Base-by-base conservation (phyloP, 2,888 invertebrate genomes). In the Hemaris fuciformis region DNA sequence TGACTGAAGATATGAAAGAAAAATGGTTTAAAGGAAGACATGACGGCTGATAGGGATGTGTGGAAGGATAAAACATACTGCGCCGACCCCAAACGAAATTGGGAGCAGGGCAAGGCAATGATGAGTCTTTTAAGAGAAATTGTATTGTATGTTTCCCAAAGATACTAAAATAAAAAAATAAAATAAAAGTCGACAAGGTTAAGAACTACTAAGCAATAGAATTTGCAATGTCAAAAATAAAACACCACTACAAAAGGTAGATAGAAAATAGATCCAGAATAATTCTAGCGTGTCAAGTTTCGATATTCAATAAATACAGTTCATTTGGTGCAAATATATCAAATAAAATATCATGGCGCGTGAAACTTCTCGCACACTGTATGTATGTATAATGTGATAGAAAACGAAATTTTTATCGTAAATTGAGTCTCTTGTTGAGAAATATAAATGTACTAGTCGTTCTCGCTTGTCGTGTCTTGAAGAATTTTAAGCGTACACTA, bases 311-410 rank as follows among this genome's bases (percentile, higher is more conserved):
- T 60, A 60, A 59, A 43, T 25, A 53, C 60, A 60, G 48, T 53
- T 60, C 60, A 60, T 60, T 60, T 60, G 53, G 38, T 53, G 38
- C 41, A 41, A 60, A 60, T 60, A 60, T 60, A 60, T 60, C 31
- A 41, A 60, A 60, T 60, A 60, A 60, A 41, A 41, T 53, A 60
- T 48, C 41, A 38, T 25, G 38, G 13, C 20, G 48, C 25, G 48
- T 60, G 48, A 53, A 60, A 60, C 53, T 53, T 48, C 18, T 38
- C 18, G 46, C 59, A 34, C 34, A 20, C 59, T 59, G 38, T 59
- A 59, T 48, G 38, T 59, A 59, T 48, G 31, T 60, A 60, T 53
- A 53, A 41, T 60, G 31, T 53, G 48, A 53, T 25, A 18, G 27
- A 48, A 53, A 6, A 18, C 46, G 46, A 46, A 53, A 31, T 31